These are phyloP conservation scores for Nothocercus julius DNA, from an alignment of 2,113 vertebrate species.

Conservation along the genomic window DNA sequence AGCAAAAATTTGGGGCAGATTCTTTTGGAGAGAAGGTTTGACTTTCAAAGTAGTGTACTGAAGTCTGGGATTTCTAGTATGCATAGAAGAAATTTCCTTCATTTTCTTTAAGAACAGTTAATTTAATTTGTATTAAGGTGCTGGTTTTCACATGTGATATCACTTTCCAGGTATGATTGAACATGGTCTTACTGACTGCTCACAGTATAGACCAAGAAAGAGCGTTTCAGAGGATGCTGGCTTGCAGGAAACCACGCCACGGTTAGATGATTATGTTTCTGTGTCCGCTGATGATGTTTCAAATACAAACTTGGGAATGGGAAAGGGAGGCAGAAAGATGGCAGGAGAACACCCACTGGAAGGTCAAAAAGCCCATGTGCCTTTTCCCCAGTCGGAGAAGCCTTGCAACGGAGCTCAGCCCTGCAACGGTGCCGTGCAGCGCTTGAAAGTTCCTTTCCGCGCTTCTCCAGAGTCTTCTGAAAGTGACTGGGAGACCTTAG, in stretches of 20 bases:
- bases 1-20: background rate
- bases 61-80: background rate
- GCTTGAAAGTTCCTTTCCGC: slow-evolving; percentile 79
- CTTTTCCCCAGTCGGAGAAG: slow-evolving; percentile 30
- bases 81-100: background rate
- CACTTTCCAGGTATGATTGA: slow-evolving; percentile 90
- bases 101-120: background rate
- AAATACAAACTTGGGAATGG: slow-evolving; percentile 18
- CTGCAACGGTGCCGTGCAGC: slow-evolving; percentile 54
- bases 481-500: slow-evolving; percentile 96
- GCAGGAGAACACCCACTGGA: slow-evolving; percentile 13
- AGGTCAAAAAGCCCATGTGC: background rate
- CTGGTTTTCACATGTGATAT: background rate
- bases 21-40: background rate
- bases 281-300: slow-evolving; percentile 74
- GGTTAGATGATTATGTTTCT: slow-evolving; percentile 76
- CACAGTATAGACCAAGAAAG: slow-evolving; percentile 89
- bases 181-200: slow-evolving; percentile 92
- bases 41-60: background rate
- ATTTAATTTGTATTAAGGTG: background rate
- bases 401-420: slow-evolving; percentile 39
- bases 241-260: slow-evolving; percentile 59
- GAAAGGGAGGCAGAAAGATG: slow-evolving; percentile 15
- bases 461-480: slow-evolving; percentile 89
- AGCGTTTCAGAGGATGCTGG: slow-evolving; percentile 85